Evolutionary conservation across 2,797 vertebrate genomes (phyloP).

Genomic region (Enteromius unitaeniatus): DNA sequence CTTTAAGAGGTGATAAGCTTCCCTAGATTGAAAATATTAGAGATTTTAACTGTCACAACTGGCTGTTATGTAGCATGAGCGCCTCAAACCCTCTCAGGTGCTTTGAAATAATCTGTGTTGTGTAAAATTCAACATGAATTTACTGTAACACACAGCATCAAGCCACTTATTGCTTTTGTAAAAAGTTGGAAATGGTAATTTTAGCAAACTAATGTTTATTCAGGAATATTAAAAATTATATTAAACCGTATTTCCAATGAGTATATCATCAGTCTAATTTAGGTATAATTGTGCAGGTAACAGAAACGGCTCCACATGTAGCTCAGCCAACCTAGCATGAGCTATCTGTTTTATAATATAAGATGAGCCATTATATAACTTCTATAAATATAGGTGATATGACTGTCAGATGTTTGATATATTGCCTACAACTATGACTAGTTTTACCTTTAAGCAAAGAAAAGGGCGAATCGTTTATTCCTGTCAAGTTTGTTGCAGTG

Average conservation of each 20-base stretch:
- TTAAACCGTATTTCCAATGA: background rate
- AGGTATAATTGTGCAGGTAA: background rate
- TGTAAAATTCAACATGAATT: background rate
- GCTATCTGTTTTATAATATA: background rate
- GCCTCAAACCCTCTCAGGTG: background rate
- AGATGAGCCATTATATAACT: background rate
- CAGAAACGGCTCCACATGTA: background rate
- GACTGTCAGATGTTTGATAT: constrained; percentile 18
- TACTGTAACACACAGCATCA: background rate
- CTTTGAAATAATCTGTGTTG: background rate
- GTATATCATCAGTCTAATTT: background rate
- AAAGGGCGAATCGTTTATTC: constrained; percentile 3
- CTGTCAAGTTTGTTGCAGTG: background rate
- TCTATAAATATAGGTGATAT: constrained; percentile 1
- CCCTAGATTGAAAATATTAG: background rate
- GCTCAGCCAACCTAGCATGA: background rate
- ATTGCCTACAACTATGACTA: constrained; percentile 18
- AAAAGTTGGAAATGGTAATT: background rate
- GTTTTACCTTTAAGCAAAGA: constrained; percentile 16
- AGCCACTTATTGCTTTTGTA: background rate
- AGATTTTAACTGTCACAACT: background rate
- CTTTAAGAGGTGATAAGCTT: background rate
- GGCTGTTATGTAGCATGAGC: background rate
- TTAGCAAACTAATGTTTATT: background rate
- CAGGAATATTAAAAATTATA: background rate